Base-by-base conservation (phyloP, 2,113 vertebrate genomes). In the Neomonachus schauinslandi region DNA sequence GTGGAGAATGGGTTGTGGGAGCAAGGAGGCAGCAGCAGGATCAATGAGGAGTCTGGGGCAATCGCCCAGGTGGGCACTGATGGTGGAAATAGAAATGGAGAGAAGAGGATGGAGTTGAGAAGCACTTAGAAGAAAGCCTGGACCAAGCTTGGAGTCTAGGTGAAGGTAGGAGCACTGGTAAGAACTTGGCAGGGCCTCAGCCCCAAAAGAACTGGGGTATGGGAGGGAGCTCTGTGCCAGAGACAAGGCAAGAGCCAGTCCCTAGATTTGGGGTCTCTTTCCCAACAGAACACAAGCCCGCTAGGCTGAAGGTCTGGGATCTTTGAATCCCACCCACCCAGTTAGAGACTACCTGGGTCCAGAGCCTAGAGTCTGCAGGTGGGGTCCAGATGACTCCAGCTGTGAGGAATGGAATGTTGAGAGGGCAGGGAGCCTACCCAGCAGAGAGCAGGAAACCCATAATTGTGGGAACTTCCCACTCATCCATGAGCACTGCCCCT, bases 31-130 rank as follows among this genome's bases (percentile, higher is more conserved):
- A 33, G 33, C 31, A 26, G 21, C 8, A 26, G 49, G 16, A 49
- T 8, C 0, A 2, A 39, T 0, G 1, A n/a, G 49, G 71, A 74
- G 4, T 9, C 59, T n/a, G 22, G 12, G 5, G 0, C 9, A 1
- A 7, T 21, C 5, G 1, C 12, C 9, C 22, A 10, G 2, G 7
- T 26, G 14, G 49, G 53, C 67, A 8, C 0, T n/a, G 26, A 1
- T 55, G 42, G 14, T 19, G 11, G 51, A 61, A 5, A 26, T 6
- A 49, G 42, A 39, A 6, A 15, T 2, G 8, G 28, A 36, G 18
- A 51, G 5, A 61, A 59, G 11, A 53, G 2, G 46, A 31, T 26
- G 67, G 24, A 12, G n/a, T 2, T 18, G 81, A 16, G 24, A 53
- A 28, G 26, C 42, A 18, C 92, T 36, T 46, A 14, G 18, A n/a